Percentiles rank a stretch among this genome's conserved stretches.
phyloP scores from a whole-genome alignment of 2,113 vertebrate species.

The Nycticorax nycticorax region DNA sequence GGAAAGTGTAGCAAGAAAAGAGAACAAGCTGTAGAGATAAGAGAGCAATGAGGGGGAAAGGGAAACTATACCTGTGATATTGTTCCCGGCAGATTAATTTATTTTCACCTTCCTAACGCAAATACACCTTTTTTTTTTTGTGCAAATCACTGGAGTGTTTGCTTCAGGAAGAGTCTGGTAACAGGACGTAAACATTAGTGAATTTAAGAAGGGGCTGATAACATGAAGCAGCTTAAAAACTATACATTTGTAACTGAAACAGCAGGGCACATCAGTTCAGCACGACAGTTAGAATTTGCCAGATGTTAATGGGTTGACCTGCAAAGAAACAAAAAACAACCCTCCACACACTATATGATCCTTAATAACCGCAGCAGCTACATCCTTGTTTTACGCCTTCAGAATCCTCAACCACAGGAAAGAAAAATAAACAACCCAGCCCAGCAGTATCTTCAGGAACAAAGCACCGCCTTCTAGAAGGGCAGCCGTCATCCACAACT shows the following conservation, averaged over 20 bases:
- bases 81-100: not conserved
- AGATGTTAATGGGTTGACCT: not conserved
- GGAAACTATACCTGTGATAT: not conserved
- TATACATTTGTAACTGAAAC: not conserved
- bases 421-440: not conserved
- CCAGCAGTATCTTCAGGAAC: not conserved
- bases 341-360: not conserved
- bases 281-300: not conserved
- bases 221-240: not conserved
- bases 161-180: not conserved
- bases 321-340: not conserved
- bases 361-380: not conserved
- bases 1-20: not conserved
- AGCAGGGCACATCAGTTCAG: not conserved
- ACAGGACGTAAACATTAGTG: not conserved
- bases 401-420: not conserved
- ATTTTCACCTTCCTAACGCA: not conserved
- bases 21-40: not conserved
- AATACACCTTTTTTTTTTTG: not conserved
- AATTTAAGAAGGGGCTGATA: not conserved
- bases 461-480: not conserved
- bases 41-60: not conserved
- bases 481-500: not conserved
- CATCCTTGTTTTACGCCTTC: not conserved
- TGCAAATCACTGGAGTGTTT: not conserved